Evolutionary conservation across 1,140 invertebrate species (phyloP).

Genomic region (Bradysia coprophila): DNA sequence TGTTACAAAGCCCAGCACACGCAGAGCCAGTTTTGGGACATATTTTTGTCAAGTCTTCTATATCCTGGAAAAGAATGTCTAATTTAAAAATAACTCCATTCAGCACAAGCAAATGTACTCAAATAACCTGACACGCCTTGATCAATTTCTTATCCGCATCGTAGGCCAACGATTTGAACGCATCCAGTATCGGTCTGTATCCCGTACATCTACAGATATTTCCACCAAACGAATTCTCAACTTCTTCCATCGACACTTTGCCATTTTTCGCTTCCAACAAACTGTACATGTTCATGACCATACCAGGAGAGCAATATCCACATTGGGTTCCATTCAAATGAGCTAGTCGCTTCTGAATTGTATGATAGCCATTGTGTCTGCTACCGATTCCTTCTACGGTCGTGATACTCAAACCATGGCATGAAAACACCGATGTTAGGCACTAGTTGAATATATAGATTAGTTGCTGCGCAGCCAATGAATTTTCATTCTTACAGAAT

Average conservation of each 20-base stretch:
- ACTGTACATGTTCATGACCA: slow-evolving; percentile 75
- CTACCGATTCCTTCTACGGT: slow-evolving; percentile 65
- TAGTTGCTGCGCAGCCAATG: too few species aligned
- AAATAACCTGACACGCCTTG: too few species aligned
- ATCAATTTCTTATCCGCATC: too few species aligned
- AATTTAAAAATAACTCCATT: too few species aligned
- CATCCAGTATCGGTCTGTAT: slow-evolving; percentile 65
- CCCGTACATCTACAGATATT: slow-evolving; percentile 80
- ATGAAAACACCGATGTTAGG: slow-evolving; percentile 45
- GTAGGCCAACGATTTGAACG: too few species aligned
- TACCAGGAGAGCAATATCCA: slow-evolving; percentile 66
- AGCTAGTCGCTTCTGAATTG: slow-evolving; percentile 44
- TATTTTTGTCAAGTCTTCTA: too few species aligned
- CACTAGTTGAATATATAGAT: too few species aligned
- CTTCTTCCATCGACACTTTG: slow-evolving; percentile 39
- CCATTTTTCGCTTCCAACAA: slow-evolving; percentile 25
- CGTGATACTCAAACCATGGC: slow-evolving; percentile 53
- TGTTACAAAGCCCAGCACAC: too few species aligned
- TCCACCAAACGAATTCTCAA: slow-evolving; percentile 60
- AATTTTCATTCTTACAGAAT: too few species aligned
- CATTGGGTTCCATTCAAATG: slow-evolving; percentile 60
- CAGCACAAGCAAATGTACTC: too few species aligned
- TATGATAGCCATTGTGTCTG: slow-evolving; percentile 45
- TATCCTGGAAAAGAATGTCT: too few species aligned
- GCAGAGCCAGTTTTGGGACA: too few species aligned